Evolutionary conservation across 2,113 vertebrate genomes (phyloP), one percentile per base, ranked within the genome.

Genomic region (Cyanistes caeruleus): DNA sequence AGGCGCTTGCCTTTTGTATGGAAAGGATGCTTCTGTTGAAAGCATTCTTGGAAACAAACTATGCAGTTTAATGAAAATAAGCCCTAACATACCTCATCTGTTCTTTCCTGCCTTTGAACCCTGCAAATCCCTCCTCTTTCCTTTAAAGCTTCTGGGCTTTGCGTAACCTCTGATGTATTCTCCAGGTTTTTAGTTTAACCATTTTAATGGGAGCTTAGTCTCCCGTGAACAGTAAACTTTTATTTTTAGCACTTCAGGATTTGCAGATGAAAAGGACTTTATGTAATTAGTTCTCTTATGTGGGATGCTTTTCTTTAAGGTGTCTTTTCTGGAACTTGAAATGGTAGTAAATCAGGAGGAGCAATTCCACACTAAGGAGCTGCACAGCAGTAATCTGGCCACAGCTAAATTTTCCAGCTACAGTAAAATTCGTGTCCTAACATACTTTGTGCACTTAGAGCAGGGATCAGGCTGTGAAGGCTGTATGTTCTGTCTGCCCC

Each of bases 61-160:
- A 55, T 35, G 68, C n/a, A 37, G 55, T 15, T 25, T 73, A 90
- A 70, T 94, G 89, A 93, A 92, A 94, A 39, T 78, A 90, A 97
- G 82, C 84, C 52, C 48, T 79, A 77, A 79, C 5, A 2, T 75
- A 88, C 56, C 8, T 9, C 90, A 89, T 96, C 73, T 88, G 72
- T 86, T 93, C 93, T 95, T 93, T 94, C 87, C 84, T 96, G 91
- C 84, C 93, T 97, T 97, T 97, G 90, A 96, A 95, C 53, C 2
- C 5, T 62, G 44, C 56, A 90, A 60, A 87, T 88, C 87, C 87
- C 90, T 94, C 82, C 93, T 93, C 87, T 70, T 96, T 95, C 92
- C 82, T 95, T 94, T 87, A 90, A 89, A 89, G 72, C 90, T 88
- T 24, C 85, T 72, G 85, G 82, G 83, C 73, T 94, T 94, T 95